Evolutionary conservation across 92 coral and sea anemone genomes (phyloP), one percentile per base, ranked within the genome.

Genomic region (Epizoanthus fatuus): DNA sequence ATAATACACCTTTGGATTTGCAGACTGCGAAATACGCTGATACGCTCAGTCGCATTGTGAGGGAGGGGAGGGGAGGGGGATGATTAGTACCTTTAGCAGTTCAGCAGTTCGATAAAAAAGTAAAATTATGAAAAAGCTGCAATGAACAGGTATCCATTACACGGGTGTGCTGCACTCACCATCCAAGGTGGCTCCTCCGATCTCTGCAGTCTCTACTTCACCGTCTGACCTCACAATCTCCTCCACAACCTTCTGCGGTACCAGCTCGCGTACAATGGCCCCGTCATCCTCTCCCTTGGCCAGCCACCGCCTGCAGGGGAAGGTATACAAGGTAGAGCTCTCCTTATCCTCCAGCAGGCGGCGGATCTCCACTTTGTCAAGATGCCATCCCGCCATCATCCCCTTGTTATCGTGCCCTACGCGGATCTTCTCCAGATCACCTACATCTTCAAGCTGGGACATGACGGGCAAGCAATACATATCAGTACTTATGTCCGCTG

Each of bases 281-380:
- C 99, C 99, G 32, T 96, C 99, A 57, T 93, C 99, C 81, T 96
- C 99, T 32, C 92, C 97, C 75, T 93, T 96, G 3, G 99, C 99
- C 77, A 96, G 92, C 99, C 99, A 96, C 64, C 95, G 95, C 52
- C 81, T 89, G 63, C 99, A 96, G 25, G 95, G 97, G 69, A 97
- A 95, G 4, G 98, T 91, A 75, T 91, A 86, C 22, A 96, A 86
- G n/a, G 98, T 90, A 72, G 98, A 90, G 79, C 98, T 85, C 42
- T 94, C 98, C 20, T 94, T 96, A 45, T 93, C 97, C 17, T 91
- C 99, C 68, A 91, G 67, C 2, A 96, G 80, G 17, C 97, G 96
- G 54, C 99, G 93, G 38, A 96, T 89, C 56, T 96, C 98, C 7
- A 96, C 98, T 63, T 90, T 91, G 29, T 89, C 97, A 8, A 96